A percentile compares a stretch with the other conserved stretches of the same genome.
These are phyloP conservation scores for Aphaenogaster floridana DNA, from an alignment of 1,140 invertebrate species.

Conservation along the genomic window DNA sequence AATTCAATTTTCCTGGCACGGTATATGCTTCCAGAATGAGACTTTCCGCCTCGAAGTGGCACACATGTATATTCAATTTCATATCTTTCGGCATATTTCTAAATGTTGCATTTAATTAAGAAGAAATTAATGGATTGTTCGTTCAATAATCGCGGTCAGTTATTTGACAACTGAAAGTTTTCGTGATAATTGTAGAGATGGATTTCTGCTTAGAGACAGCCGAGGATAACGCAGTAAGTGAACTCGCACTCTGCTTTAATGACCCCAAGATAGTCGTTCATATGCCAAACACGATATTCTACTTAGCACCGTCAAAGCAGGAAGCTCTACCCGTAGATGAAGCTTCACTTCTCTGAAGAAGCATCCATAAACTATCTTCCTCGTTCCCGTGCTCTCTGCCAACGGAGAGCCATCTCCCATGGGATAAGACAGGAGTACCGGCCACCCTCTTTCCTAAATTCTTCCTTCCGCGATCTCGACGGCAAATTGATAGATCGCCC, in stretches of 20 bases:
- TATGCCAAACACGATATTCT: slow-evolving; percentile 85
- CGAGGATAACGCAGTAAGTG: not conserved
- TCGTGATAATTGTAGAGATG: not conserved
- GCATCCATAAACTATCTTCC: slow-evolving; percentile 69
- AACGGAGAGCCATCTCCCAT: slow-evolving; percentile 43
- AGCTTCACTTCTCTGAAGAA: slow-evolving; percentile 41
- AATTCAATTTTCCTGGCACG: slow-evolving; percentile 60
- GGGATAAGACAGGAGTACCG: slow-evolving; percentile 54
- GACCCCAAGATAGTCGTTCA: slow-evolving; percentile 70
- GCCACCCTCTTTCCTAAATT: slow-evolving; percentile 48
- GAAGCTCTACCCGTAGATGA: slow-evolving; percentile 18
- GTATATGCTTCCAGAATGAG: slow-evolving; percentile 48
- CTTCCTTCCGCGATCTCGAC: slow-evolving; percentile 44
- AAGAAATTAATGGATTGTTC: not conserved
- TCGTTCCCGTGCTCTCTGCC: slow-evolving; percentile 35
- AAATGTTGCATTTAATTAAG: not conserved
- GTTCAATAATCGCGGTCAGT: not conserved
- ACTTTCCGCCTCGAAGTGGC: slow-evolving; percentile 33
- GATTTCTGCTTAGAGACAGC: not conserved
- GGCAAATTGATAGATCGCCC: slow-evolving; percentile 75
- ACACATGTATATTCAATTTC: not conserved
- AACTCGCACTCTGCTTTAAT: slow-evolving; percentile 34
- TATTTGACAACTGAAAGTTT: not conserved
- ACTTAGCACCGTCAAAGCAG: slow-evolving; percentile 78
- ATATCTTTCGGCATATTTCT: not conserved